Conservation (phyloP, 2,113 vertebrate species). For the Pithys albifrons region DNA sequence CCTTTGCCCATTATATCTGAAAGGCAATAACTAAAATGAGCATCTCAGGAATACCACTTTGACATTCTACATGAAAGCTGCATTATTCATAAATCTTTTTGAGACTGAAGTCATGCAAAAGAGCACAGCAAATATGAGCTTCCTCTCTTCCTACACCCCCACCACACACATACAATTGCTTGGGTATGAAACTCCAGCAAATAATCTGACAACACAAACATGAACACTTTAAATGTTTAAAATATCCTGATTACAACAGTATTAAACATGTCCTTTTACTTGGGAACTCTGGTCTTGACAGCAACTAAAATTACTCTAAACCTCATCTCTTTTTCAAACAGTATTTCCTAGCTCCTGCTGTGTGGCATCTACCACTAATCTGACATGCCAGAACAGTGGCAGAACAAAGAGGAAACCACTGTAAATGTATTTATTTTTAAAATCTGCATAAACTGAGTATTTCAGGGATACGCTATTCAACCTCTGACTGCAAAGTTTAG, state of each 20-base stretch:
- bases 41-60: background rate
- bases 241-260: constrained; percentile 71
- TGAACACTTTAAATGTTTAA: constrained; percentile 46
- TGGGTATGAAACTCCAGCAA: constrained; percentile 25
- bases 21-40: background rate
- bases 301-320: constrained; percentile 65
- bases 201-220: constrained; percentile 67
- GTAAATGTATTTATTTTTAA: constrained; percentile 71
- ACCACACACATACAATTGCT: background rate
- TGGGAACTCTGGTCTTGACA: constrained; percentile 60
- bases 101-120: background rate
- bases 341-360: constrained; percentile 62
- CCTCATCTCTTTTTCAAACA: constrained; percentile 58
- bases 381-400: constrained; percentile 63
- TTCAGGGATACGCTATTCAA: constrained; percentile 51
- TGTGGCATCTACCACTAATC: constrained; percentile 66
- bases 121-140: background rate
- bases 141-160: background rate
- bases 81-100: background rate
- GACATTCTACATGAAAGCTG: background rate
- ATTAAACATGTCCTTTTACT: constrained; percentile 69
- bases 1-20: background rate
- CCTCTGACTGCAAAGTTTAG: constrained; percentile 54
- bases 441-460: constrained; percentile 68
- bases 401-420: constrained; percentile 63